phyloP scores from a whole-genome alignment of 2,888 invertebrate species.

The Congeria kusceri region DNA sequence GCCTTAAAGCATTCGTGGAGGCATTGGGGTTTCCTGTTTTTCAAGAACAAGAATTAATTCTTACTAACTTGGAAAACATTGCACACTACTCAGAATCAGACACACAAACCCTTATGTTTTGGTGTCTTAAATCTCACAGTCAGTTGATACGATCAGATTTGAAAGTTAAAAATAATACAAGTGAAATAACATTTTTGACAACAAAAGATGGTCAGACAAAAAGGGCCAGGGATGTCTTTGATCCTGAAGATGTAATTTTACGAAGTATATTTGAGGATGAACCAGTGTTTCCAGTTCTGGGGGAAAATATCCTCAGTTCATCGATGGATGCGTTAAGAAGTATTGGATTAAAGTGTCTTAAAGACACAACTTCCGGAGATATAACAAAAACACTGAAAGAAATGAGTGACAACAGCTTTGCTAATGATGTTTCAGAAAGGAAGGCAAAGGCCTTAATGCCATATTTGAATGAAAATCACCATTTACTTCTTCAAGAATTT shows the following conservation, averaged over 20 bases:
- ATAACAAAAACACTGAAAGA: background rate
- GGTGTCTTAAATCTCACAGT: background rate
- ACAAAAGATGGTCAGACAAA: background rate
- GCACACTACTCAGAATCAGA: background rate
- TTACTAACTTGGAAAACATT: background rate
- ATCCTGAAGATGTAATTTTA: constrained; percentile 5
- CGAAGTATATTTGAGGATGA: background rate
- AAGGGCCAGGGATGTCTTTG: constrained; percentile 17
- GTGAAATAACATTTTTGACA: constrained; percentile 3
- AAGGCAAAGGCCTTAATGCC: background rate
- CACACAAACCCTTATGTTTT: background rate
- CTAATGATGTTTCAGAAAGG: background rate
- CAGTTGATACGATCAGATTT: background rate
- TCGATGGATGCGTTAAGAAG: background rate
- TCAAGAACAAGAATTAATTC: background rate
- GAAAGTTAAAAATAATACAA: background rate
- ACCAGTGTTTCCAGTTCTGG: constrained; percentile 1
- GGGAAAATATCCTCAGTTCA: background rate
- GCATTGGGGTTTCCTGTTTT: background rate
- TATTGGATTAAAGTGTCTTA: background rate
- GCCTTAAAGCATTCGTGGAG: background rate
- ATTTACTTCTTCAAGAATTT: background rate
- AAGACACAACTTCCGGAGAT: background rate
- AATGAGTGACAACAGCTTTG: background rate
- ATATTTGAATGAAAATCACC: background rate